Conservation (phyloP, 2,888 invertebrate genomes). For the Heliconius hortense region DNA sequence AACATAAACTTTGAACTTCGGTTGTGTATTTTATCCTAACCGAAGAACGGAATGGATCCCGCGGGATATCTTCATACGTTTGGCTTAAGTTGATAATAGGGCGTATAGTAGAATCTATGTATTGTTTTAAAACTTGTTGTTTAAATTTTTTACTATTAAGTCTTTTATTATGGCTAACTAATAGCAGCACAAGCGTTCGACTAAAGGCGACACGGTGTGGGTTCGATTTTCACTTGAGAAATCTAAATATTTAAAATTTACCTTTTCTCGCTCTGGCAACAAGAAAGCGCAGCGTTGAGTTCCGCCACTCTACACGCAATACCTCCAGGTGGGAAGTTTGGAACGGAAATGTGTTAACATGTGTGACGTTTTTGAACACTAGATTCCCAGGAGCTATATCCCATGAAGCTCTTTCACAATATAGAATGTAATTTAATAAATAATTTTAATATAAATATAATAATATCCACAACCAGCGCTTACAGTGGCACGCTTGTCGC, state of each 20-base stretch:
- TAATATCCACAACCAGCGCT: too few relatives aligned
- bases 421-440: too few relatives aligned
- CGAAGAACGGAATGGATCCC: conserved; percentile 23
- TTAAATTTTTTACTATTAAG: neutral
- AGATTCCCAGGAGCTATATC: too few relatives aligned
- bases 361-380: too few relatives aligned
- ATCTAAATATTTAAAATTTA: neutral
- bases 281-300: neutral
- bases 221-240: neutral
- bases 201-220: neutral
- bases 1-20: conserved; percentile 6
- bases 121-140: neutral
- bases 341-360: too few relatives aligned
- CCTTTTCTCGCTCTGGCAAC: neutral
- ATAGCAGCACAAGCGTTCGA: neutral
- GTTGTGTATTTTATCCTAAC: conserved; percentile 11
- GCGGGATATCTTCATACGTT: neutral
- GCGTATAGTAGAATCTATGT: neutral
- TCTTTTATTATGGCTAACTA: neutral
- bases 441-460: too few relatives aligned
- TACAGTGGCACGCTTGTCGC: too few relatives aligned
- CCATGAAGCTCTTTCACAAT: too few relatives aligned
- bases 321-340: neutral
- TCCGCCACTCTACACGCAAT: too few relatives aligned
- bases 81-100: conserved; percentile 2